Evolutionary conservation across 2,797 vertebrate species (phyloP).

Genomic region (Melanotaenia pygmaea): DNA sequence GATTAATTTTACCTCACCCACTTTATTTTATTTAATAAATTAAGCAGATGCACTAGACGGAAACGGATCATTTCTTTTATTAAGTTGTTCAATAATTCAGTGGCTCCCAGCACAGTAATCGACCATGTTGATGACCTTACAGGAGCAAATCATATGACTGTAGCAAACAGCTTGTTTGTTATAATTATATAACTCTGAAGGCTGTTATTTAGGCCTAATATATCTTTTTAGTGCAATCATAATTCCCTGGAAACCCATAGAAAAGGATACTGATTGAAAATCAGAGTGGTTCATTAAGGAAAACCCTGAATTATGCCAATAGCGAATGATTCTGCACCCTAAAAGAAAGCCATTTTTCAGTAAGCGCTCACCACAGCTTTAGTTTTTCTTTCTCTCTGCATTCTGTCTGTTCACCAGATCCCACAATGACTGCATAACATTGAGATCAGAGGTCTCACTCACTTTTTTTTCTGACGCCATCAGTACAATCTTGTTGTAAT

Average conservation of each 20-base stretch:
- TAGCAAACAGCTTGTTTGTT: background rate
- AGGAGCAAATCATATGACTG: background rate
- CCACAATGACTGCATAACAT: too few species aligned
- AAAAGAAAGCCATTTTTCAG: background rate
- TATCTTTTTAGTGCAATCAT: slow-evolving; percentile 16
- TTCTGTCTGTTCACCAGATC: background rate
- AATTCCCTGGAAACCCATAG: slow-evolving; percentile 1
- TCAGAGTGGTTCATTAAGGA: slow-evolving; percentile 4
- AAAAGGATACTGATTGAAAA: slow-evolving; percentile 11
- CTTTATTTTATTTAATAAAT: slow-evolving; percentile 1
- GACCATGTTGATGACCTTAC: background rate
- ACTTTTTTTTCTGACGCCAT: background rate
- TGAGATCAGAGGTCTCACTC: background rate
- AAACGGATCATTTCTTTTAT: background rate
- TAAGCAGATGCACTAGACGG: slow-evolving; percentile 3
- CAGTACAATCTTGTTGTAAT: background rate
- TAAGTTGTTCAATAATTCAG: slow-evolving; percentile 9
- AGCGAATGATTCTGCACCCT: background rate
- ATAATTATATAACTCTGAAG: slow-evolving; percentile 6
- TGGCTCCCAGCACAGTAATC: background rate
- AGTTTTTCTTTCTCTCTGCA: background rate
- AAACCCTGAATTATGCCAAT: background rate
- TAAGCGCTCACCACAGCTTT: background rate
- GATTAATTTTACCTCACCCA: slow-evolving; percentile 20
- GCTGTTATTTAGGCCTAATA: background rate